phyloP scores from a whole-genome alignment of 2,888 invertebrate species.

The Drosophila austrosaltans region DNA sequence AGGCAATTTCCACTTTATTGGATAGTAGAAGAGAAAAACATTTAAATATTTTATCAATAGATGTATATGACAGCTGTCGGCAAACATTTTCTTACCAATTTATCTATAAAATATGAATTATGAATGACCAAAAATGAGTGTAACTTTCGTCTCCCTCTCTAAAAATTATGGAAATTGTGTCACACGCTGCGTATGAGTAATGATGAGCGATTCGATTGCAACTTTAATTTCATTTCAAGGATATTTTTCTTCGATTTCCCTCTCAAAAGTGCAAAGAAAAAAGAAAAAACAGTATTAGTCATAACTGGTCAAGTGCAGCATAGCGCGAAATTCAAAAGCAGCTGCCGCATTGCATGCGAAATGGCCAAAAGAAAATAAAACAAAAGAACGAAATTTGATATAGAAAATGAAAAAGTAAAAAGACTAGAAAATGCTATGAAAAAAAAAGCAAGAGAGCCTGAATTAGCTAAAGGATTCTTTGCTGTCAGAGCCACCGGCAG shows the following conservation, averaged over 20 bases:
- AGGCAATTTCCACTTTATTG: constrained; percentile 50
- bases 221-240: constrained; percentile 62
- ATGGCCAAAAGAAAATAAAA: constrained; percentile 29
- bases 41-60: constrained; percentile 67
- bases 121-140: constrained; percentile 50
- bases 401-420: neutral
- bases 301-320: constrained; percentile 65
- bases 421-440: neutral
- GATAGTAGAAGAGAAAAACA: constrained; percentile 36
- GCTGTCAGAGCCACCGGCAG: constrained; percentile 43
- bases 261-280: constrained; percentile 52
- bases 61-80: constrained; percentile 61
- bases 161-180: constrained; percentile 54
- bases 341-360: constrained; percentile 62
- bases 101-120: constrained; percentile 64
- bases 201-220: constrained; percentile 47
- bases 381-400: neutral
- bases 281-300: constrained; percentile 49
- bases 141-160: neutral
- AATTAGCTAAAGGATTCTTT: constrained; percentile 61
- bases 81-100: constrained; percentile 54
- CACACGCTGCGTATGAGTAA: constrained; percentile 73
- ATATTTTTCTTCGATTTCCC: constrained; percentile 33
- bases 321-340: constrained; percentile 76
- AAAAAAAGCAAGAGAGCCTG: constrained; percentile 55